A percentile compares a stretch with the other conserved stretches of the same genome.
These are phyloP conservation scores for Triplophysa bombifrons DNA, from an alignment of 2,797 vertebrate species.

Conservation along the genomic window DNA sequence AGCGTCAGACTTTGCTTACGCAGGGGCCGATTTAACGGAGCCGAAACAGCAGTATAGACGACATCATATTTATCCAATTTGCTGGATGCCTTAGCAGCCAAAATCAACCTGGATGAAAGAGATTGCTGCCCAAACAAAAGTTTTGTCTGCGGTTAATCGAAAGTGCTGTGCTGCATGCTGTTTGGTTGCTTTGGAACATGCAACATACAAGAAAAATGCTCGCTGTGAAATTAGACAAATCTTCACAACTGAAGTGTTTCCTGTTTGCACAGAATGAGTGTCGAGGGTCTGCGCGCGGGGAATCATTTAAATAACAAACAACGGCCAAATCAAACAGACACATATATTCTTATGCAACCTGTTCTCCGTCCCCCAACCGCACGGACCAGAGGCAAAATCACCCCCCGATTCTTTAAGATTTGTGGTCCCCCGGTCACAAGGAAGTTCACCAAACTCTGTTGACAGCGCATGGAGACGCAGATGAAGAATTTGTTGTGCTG, in stretches of 20 bases:
- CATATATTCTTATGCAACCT: slow-evolving; percentile 59
- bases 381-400: slow-evolving; percentile 21
- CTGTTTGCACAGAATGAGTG: slow-evolving; percentile 41
- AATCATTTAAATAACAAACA: slow-evolving; percentile 35
- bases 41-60: slow-evolving; percentile 5
- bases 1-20: neutral
- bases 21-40: slow-evolving; percentile 18
- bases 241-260: slow-evolving; percentile 42
- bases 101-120: slow-evolving; percentile 46
- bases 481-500: slow-evolving; percentile 47
- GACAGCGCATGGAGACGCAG: slow-evolving; percentile 30
- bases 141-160: slow-evolving; percentile 1
- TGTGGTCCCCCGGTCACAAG: slow-evolving; percentile 53
- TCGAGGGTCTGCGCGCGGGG: slow-evolving; percentile 14
- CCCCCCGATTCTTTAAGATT: slow-evolving; percentile 51
- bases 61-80: slow-evolving; percentile 36
- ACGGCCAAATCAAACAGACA: slow-evolving; percentile 51
- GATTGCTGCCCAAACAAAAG: slow-evolving; percentile 13
- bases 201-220: neutral
- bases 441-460: slow-evolving; percentile 68
- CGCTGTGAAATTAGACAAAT: slow-evolving; percentile 27
- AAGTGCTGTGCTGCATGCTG: neutral
- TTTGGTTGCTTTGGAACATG: slow-evolving; percentile 37
- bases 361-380: slow-evolving; percentile 32
- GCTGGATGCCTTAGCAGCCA: slow-evolving; percentile 12